A percentile compares a stretch with the other conserved stretches of the same genome.
These are phyloP conservation scores for Orthonevra nobilis DNA, from an alignment of 2,888 invertebrate species.

Conservation along the genomic window DNA sequence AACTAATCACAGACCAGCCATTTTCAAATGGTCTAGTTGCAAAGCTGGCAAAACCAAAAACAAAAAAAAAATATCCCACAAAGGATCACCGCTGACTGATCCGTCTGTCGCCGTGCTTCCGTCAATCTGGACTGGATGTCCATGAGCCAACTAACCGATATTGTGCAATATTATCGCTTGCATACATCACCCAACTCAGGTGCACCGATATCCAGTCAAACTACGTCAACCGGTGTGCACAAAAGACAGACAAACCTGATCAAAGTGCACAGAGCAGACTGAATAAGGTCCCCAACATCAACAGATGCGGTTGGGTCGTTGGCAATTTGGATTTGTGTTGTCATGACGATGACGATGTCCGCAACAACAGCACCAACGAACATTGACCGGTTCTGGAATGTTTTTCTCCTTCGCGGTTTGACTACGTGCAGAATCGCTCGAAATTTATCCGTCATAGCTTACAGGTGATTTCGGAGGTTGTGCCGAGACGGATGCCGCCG, in stretches of 20 bases:
- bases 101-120: too few relatives aligned
- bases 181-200: slow-evolving; percentile 53
- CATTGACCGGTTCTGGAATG: slow-evolving; percentile 24
- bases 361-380: not conserved
- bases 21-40: too few relatives aligned
- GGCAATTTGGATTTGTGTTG: not conserved
- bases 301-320: slow-evolving; percentile 8
- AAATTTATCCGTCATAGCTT: slow-evolving; percentile 8
- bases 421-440: slow-evolving; percentile 50
- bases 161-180: slow-evolving; percentile 52
- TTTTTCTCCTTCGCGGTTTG: not conserved
- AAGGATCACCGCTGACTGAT: too few relatives aligned
- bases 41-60: too few relatives aligned
- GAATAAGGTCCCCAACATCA: slow-evolving; percentile 47
- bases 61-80: too few relatives aligned
- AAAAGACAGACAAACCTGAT: slow-evolving; percentile 19
- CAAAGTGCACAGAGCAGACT: slow-evolving; percentile 10
- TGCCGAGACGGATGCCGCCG: too few relatives aligned
- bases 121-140: slow-evolving; percentile 29
- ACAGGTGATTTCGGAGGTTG: not conserved
- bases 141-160: slow-evolving; percentile 31
- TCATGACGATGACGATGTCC: slow-evolving; percentile 2
- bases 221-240: slow-evolving; percentile 26
- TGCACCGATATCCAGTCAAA: slow-evolving; percentile 42
- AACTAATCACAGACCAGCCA: too few relatives aligned